These are phyloP conservation scores for Microtus pennsylvanicus DNA, from an alignment of 2,113 vertebrate genomes.

Conservation along the genomic window DNA sequence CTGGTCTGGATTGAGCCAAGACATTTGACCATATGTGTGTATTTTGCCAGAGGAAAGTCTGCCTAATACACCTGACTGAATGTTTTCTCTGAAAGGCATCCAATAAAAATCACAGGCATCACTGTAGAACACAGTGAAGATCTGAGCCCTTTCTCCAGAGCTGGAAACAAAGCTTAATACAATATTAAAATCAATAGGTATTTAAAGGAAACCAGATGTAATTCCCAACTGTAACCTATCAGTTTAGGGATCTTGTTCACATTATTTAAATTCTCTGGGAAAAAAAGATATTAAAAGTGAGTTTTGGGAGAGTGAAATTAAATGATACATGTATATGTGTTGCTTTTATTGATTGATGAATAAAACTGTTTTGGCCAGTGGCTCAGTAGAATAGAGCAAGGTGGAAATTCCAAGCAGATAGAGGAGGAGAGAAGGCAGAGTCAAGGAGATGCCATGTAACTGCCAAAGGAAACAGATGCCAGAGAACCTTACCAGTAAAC, in stretches of 20 bases:
- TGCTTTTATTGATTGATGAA: no score
- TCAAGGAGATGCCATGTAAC: no score
- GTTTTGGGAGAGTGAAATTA: background rate
- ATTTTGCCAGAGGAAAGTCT: conserved; percentile 3
- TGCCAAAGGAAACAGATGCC: no score
- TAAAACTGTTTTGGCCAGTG: no score
- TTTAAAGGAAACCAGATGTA: background rate
- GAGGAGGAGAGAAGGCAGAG: no score
- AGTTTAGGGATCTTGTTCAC: background rate
- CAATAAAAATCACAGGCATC: background rate
- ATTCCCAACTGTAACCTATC: background rate
- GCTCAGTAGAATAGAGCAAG: no score
- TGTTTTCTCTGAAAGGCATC: background rate
- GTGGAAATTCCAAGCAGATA: no score
- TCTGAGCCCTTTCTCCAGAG: background rate
- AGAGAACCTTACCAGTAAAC: no score
- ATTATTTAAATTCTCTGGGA: background rate
- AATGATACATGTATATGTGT: background rate
- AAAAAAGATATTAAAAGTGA: background rate
- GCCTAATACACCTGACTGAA: background rate
- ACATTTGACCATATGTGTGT: background rate
- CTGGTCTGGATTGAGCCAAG: conserved; percentile 1
- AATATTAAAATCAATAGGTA: background rate
- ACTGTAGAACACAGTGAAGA: background rate
- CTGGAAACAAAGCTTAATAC: background rate